A percentile compares a stretch with the other conserved stretches of the same genome.
phyloP scores from a whole-genome alignment of 30 jellyfish, hydroid and myxozoan species.

The Catostylus mosaicus region DNA sequence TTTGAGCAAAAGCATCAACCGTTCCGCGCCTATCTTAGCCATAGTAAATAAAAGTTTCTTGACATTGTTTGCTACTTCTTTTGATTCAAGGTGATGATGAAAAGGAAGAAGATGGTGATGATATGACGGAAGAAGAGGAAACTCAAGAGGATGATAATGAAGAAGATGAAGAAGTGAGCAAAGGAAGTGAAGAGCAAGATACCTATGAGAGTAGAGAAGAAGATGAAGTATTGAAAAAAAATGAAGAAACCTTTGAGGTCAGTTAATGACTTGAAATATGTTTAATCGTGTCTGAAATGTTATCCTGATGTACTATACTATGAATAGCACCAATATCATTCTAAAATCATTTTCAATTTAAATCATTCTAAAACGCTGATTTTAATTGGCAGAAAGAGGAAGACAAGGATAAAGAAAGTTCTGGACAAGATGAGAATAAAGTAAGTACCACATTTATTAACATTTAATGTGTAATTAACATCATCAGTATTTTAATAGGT shows the following conservation, averaged over 20 bases:
- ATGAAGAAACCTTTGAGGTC: neutral
- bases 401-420: too few species aligned
- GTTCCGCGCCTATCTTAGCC: too few species aligned
- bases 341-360: too few species aligned
- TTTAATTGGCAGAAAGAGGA: too few species aligned
- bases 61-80: neutral
- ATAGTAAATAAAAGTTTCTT: too few species aligned
- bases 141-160: constrained; percentile 2
- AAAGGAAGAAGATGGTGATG: constrained; percentile 23
- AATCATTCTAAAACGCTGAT: too few species aligned
- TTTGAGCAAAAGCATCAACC: too few species aligned
- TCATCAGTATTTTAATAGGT: neutral
- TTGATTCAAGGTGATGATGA: neutral
- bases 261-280: too few species aligned
- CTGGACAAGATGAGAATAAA: neutral
- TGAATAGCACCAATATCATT: too few species aligned
- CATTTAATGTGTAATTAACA: neutral
- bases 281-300: too few species aligned
- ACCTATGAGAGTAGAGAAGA: neutral
- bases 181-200: neutral
- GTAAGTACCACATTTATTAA: neutral
- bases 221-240: constrained; percentile 1
- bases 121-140: constrained; percentile 31
- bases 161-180: neutral
- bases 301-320: too few species aligned